Conservation (phyloP, 2,797 vertebrate species). For the Gobionotothen gibberifrons region DNA sequence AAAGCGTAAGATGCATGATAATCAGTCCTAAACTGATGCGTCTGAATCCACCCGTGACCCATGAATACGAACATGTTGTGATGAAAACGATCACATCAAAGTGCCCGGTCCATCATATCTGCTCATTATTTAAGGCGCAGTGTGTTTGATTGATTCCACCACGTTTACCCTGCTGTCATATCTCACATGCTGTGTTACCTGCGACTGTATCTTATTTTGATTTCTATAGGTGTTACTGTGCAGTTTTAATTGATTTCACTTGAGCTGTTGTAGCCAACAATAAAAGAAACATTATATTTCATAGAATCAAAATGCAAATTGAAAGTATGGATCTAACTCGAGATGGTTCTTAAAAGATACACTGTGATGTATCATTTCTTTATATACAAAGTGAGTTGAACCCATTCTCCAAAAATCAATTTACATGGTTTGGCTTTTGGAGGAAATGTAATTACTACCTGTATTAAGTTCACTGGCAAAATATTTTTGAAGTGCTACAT, state of each 20-base stretch:
- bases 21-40: constrained; percentile 17
- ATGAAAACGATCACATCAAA: constrained; percentile 15
- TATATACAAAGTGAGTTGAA: neutral
- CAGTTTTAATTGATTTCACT: neutral
- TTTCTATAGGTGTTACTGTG: neutral
- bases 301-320: constrained; percentile 7
- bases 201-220: neutral
- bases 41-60: constrained; percentile 27
- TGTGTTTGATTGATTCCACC: neutral
- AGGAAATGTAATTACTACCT: neutral
- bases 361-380: neutral
- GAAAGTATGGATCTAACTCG: neutral
- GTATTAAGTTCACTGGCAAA: neutral
- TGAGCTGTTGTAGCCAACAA: neutral
- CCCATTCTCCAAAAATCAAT: neutral
- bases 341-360: neutral
- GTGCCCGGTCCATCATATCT: neutral
- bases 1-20: constrained; percentile 29
- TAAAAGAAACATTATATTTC: neutral
- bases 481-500: neutral
- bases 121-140: constrained; percentile 6
- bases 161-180: neutral
- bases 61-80: neutral
- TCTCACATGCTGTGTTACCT: neutral
- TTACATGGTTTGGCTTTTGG: neutral